Evolutionary conservation across 2,797 vertebrate genomes (phyloP), one percentile per base, ranked within the genome.

Genomic region (Microctenopoma stevenorrisi): DNA sequence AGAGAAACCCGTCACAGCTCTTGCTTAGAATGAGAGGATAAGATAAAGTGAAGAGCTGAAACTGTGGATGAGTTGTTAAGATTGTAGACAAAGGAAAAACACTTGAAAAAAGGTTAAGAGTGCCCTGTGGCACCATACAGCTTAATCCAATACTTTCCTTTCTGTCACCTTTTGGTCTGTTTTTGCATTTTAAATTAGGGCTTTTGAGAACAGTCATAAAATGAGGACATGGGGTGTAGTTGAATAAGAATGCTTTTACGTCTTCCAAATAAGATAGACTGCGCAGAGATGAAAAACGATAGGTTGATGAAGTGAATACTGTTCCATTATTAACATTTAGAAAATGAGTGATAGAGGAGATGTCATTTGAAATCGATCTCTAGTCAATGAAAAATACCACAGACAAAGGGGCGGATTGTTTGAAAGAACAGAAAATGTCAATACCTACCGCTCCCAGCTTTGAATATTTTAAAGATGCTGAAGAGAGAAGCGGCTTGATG

Each of bases 391-490:
- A 64, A 81, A 79, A 82, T 66, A 68, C 60, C 70, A 72, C 55
- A 71, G 72, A 64, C 35, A 4, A 52, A 72, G 73, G 76, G 72
- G 54, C 0, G 25, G 67, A 58, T 72, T 69, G 65, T 81, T 86
- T 84, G 65, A 79, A 79, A 84, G 81, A 80, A 74, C 48, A 69
- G 64, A 74, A 81, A 74, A 86, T 78, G 82, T 84, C 82, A 81
- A 84, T 86, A 74, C 47, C 8, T 30, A 50, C 53, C 47, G 50
- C 43, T 64, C 51, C 56, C 66, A 16, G 25, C 76, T 83, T 76
- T 80, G 64, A 82, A 81, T 83, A 74, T 74, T 69, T 76, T 46
- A 64, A 71, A 75, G 50, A 37, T 74, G 67, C 51, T 49, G 47
- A 63, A 79, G 73, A 79, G 74, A 74, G 76, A 66, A 28, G 63